These are phyloP conservation scores for Myripristis murdjan DNA, from an alignment of 2,797 vertebrate species.

Conservation along the genomic window DNA sequence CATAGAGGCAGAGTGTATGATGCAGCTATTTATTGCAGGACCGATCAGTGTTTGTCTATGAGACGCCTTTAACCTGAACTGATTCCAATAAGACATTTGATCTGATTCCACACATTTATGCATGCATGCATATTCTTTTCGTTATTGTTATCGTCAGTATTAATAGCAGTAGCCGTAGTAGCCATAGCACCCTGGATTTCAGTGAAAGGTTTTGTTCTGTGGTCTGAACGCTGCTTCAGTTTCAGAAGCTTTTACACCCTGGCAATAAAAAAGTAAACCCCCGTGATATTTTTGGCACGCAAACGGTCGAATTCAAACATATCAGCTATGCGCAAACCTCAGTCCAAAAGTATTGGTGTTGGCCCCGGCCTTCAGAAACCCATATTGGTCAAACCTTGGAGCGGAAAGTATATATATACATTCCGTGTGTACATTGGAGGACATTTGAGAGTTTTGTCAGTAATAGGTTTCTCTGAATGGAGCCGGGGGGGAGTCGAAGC, in stretches of 20 bases:
- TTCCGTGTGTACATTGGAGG: not conserved
- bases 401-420: too few species aligned
- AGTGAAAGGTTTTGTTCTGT: conserved; percentile 24
- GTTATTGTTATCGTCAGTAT: not conserved
- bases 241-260: conserved; percentile 36
- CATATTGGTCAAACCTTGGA: not conserved
- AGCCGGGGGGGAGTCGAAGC: not conserved
- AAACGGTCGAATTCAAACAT: not conserved
- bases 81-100: too few species aligned
- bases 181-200: conserved; percentile 7
- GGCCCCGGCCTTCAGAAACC: too few species aligned
- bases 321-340: too few species aligned
- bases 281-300: conserved; percentile 13
- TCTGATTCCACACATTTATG: too few species aligned
- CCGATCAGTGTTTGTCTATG: too few species aligned
- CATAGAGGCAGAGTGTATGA: too few species aligned
- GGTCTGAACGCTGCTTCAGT: conserved; percentile 38
- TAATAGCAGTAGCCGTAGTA: not conserved
- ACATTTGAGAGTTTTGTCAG: not conserved
- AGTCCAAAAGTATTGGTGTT: too few species aligned
- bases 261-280: conserved; percentile 44
- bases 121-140: too few species aligned
- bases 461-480: not conserved
- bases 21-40: too few species aligned
- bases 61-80: too few species aligned